These are phyloP conservation scores for Cataglyphis hispanica DNA, from an alignment of 1,140 invertebrate genomes.

Conservation along the genomic window DNA sequence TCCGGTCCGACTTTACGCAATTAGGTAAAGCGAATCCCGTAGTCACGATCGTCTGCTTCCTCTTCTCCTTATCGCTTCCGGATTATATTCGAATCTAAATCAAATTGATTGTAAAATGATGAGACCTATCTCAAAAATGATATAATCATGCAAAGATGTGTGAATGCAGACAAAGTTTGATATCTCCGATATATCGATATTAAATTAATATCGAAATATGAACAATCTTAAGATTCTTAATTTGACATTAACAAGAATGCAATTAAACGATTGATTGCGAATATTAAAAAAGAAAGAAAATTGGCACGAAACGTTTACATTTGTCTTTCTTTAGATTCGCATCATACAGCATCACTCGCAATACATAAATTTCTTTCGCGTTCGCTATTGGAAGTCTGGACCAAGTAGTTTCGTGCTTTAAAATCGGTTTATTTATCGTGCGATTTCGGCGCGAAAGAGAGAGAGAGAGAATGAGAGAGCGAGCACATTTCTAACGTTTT, in stretches of 20 bases:
- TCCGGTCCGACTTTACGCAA: conserved; percentile 58
- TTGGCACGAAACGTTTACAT: conserved; percentile 10
- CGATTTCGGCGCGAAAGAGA: conserved; percentile 15
- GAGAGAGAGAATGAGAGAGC: no score
- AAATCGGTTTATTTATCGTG: conserved; percentile 62
- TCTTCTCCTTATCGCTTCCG: conserved; percentile 14
- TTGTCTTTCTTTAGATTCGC: conserved; percentile 37
- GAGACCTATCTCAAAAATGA: neutral
- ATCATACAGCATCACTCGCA: conserved; percentile 35
- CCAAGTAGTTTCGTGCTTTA: conserved; percentile 61
- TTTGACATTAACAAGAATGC: neutral
- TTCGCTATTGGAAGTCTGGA: conserved; percentile 57
- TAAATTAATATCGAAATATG: neutral
- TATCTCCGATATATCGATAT: neutral
- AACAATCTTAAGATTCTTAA: neutral
- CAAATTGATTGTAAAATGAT: neutral
- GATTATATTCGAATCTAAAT: conserved; percentile 22
- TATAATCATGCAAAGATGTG: no score
- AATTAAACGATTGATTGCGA: neutral
- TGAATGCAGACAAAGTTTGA: neutral
- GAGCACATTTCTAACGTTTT: conserved; percentile 11
- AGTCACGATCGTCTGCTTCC: neutral
- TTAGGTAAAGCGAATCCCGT: conserved; percentile 34
- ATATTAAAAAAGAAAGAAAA: neutral
- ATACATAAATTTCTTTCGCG: conserved; percentile 51